Base-by-base conservation (phyloP, 2,888 invertebrate species). In the Alsophila aescularia region DNA sequence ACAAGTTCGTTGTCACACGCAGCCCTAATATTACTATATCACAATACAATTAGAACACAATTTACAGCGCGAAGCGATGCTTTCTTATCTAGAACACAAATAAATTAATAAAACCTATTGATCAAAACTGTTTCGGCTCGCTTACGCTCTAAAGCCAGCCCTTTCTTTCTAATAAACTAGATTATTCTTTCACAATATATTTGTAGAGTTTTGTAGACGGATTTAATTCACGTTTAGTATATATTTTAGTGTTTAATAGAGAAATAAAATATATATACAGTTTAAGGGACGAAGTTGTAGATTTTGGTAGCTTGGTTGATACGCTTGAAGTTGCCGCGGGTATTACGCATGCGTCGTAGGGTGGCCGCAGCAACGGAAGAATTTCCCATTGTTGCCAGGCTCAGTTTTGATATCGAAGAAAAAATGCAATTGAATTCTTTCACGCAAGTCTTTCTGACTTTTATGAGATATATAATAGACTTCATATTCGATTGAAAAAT, bases 31-130 rank as follows among this genome's bases (percentile, higher is more conserved):
- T 58, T 67, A 69, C 67, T 80, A 79, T 80, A 79, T 79, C 79
- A 81, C 75, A 80, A 76, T 72, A 65, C 70, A 70, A 67, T 71
- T 39, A 64, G 66, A 73, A 74, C 71, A 80, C 73, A 70, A 73
- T 75, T 70, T 73, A 64, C 64, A 66, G 74, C 72, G 66, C 67
- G 64, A 77, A 79, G 80, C 75, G 72, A 75, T 78, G 67, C 73
- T 72, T 67, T 73, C 72, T 79, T 79, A 78, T 80, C 74, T 78
- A 77, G 76, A 82, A 81, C 85, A 85, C 89, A 89, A 89, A 87
- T 89, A 86, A 77, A 89, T 90, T 90, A 85, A 87, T 85, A 86
- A 83, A 81, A 80, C 79, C 63, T 90, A 90, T 90, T 85, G 88
- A 90, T 90, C 87, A 88, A 83, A 79, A 79, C 81, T 81, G 76